Base-by-base conservation (phyloP, 2,113 vertebrate species). In the Phalacrocorax aristotelis region DNA sequence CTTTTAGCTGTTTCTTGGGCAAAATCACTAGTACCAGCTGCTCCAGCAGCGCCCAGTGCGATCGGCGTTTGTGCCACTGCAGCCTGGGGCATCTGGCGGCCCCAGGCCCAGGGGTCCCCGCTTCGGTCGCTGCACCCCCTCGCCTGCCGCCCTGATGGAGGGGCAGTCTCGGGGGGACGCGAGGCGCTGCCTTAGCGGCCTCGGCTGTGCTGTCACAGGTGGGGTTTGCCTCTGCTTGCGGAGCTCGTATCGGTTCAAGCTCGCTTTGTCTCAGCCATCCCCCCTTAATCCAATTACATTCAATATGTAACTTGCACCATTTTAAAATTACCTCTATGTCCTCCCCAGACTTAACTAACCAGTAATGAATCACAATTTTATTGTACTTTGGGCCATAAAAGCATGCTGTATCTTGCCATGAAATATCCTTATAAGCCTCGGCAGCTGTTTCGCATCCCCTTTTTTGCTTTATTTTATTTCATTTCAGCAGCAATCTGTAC, bases 61-160 rank as follows among this genome's bases (percentile, higher is more conserved):
- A 30, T 20, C 12, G 8, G 40, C 7, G 11, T 7, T 14, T 11
- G 38, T 52, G 69, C 12, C 3, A 1, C 32, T 1, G 1, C 5
- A 13, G 27, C 13, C 4, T 36, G 30, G 1, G 68, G 48, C 7
- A 40, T 30, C n/a, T 1, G 2, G 49, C 11, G 19, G 34, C 58
- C 48, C 65, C 46, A 7, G 13, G 27, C 51, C 46, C 40, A 15
- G 49, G 22, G 57, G 4, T 66, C 19, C 72, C 55, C 55, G 20
- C 40, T 8, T 10, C 2, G 4, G 49, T 40, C 4, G 11, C 42
- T 6, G n/a, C 49, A 11, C 42, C 5, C 55, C 66, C 44, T 25
- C 2, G 2, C 74, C 55, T 14, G n/a, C 38, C 13, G 4, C 40
- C 46, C 18, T 2, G 6, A 15, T 0, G 10, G n/a, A 5, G n/a